Conservation (phyloP, 2,888 invertebrate species). For the Heliconius hortense region DNA sequence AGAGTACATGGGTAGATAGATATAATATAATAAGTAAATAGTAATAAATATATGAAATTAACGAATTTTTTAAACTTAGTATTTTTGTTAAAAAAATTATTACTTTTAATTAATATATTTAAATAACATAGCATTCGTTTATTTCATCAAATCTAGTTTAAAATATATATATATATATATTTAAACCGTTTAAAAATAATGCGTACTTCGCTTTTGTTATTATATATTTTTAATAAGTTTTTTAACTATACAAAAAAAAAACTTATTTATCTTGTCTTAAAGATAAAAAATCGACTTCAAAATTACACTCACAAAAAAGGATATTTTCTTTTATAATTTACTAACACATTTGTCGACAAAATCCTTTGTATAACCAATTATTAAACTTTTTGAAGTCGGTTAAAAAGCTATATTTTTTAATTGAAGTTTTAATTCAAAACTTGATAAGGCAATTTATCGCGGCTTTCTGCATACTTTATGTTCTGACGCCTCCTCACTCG, state of each 20-base stretch:
- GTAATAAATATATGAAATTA: background rate
- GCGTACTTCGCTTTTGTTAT: background rate
- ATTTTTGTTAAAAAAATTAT: background rate
- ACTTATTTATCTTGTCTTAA: background rate
- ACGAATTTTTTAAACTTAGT: background rate
- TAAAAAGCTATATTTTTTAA: constrained; percentile 4
- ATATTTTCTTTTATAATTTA: no score
- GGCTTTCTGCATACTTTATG: constrained; percentile 24
- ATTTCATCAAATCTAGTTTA: background rate
- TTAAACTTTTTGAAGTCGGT: constrained; percentile 11
- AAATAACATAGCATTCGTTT: background rate
- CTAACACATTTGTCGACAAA: no score
- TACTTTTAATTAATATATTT: background rate
- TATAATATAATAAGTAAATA: background rate
- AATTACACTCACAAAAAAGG: background rate
- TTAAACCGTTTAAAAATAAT: background rate
- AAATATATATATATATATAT: background rate
- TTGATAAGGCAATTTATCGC: constrained; percentile 21
- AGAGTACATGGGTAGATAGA: background rate
- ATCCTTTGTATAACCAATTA: background rate
- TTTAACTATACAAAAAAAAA: background rate
- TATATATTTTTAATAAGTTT: background rate
- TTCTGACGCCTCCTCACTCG: constrained; percentile 19
- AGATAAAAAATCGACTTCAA: background rate
- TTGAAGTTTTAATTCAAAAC: constrained; percentile 7